Evolutionary conservation across 2,797 vertebrate species (phyloP).

Genomic region (Echeneis naucrates): DNA sequence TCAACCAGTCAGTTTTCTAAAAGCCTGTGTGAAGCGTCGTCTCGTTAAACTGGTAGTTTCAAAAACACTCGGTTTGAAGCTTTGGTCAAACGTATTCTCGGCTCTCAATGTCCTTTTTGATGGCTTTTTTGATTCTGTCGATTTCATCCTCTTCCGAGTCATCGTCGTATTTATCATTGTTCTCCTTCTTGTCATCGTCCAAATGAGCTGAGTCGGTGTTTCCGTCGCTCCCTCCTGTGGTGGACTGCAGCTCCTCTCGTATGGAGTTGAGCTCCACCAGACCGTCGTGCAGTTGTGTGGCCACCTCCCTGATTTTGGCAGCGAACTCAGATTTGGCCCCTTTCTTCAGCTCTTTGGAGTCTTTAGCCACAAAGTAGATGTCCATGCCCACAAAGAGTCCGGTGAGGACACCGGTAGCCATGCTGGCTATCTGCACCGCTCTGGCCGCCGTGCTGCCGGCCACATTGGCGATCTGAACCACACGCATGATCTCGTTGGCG

Average conservation of each 20-base stretch:
- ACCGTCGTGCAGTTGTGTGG: constrained; percentile 78
- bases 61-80: not conserved
- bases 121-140: constrained; percentile 71
- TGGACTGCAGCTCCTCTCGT: constrained; percentile 80
- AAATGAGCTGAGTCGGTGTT: fast-evolving
- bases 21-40: not conserved
- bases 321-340: constrained; percentile 86
- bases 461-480: constrained; percentile 84
- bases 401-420: constrained; percentile 82
- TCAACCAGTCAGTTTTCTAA: constrained; percentile 1
- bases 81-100: constrained; percentile 63
- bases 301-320: constrained; percentile 83
- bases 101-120: constrained; percentile 72
- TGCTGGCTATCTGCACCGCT: constrained; percentile 85
- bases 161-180: constrained; percentile 27
- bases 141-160: constrained; percentile 67
- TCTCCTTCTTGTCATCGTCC: constrained; percentile 19
- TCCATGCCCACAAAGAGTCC: constrained; percentile 86
- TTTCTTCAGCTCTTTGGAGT: constrained; percentile 85
- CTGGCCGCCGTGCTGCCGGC: constrained; percentile 84
- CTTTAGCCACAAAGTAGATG: constrained; percentile 86
- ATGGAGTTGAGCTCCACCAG: constrained; percentile 84
- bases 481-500: constrained; percentile 85
- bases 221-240: not conserved
- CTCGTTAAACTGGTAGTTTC: not conserved